Evolutionary conservation across 2,113 vertebrate species (phyloP).

Genomic region (Spilogale gracilis): DNA sequence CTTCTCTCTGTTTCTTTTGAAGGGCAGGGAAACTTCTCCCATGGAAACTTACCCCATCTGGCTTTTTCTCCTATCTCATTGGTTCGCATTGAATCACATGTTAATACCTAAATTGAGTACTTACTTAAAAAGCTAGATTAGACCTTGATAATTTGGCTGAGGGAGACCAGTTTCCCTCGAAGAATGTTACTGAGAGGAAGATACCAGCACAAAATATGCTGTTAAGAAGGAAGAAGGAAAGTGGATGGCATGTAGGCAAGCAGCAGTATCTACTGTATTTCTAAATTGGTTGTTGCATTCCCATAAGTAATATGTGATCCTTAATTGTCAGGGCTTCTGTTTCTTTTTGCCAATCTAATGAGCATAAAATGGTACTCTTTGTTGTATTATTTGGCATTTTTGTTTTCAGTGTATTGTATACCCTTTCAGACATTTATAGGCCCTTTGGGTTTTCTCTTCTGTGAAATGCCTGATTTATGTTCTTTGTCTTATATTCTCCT

Average conservation of each 20-base stretch:
- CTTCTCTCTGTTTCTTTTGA: neutral
- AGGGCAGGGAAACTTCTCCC: neutral
- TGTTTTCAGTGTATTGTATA: neutral
- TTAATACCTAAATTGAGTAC: neutral
- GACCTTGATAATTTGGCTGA: neutral
- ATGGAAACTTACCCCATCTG: neutral
- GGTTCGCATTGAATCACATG: neutral
- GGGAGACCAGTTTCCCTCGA: neutral
- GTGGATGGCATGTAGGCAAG: neutral
- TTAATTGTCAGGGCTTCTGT: neutral
- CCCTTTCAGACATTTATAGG: neutral
- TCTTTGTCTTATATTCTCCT: constrained; percentile 21
- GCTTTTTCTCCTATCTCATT: constrained; percentile 43
- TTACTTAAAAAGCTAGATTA: neutral
- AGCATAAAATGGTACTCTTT: neutral
- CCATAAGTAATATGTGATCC: neutral
- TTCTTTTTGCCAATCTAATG: constrained; percentile 21
- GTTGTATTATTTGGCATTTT: neutral
- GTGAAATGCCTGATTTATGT: constrained; percentile 38
- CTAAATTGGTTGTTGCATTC: neutral
- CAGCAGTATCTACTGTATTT: neutral
- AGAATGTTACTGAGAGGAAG: neutral
- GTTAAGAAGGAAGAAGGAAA: neutral
- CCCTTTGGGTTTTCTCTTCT: neutral
- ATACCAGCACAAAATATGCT: neutral